A percentile compares a stretch with the other conserved stretches of the same genome.
Conservation (phyloP, 2,113 vertebrate genomes). For the Lepus americanus region DNA sequence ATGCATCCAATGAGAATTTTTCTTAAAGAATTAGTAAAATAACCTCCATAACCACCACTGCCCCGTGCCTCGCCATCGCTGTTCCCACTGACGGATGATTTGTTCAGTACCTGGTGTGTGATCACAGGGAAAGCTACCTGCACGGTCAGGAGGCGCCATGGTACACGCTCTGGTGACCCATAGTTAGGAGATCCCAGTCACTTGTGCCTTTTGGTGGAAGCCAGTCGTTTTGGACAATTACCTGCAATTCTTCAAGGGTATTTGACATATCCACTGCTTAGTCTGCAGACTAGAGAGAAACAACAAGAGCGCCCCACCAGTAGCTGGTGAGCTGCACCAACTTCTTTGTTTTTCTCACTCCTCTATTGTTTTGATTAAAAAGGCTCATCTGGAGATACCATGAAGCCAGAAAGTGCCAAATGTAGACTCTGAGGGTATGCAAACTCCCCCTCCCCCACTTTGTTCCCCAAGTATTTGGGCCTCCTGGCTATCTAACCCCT, state of each 20-base stretch:
- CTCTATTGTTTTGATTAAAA: constrained; percentile 25
- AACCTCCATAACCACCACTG: too few relatives aligned
- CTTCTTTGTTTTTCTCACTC: neutral
- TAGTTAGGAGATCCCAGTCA: too few relatives aligned
- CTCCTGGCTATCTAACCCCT: neutral
- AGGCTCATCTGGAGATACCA: neutral
- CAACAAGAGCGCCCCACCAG: neutral
- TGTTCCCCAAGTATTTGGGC: neutral
- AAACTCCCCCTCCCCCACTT: neutral
- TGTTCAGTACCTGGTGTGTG: neutral
- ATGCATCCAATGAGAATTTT: neutral
- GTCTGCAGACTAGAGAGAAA: neutral
- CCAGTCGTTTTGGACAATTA: neutral
- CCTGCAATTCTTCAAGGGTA: neutral
- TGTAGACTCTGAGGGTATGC: neutral
- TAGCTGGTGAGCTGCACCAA: neutral
- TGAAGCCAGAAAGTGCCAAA: neutral
- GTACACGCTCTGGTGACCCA: neutral
- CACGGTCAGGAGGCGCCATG: accelerated
- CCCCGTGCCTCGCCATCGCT: neutral
- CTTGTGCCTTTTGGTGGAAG: neutral
- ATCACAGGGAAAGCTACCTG: neutral
- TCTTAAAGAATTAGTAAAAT: neutral
- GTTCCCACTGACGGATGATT: neutral
- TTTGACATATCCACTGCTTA: constrained; percentile 18